Conservation (phyloP, 1,140 invertebrate genomes). For the Trichonephila clavata region DNA sequence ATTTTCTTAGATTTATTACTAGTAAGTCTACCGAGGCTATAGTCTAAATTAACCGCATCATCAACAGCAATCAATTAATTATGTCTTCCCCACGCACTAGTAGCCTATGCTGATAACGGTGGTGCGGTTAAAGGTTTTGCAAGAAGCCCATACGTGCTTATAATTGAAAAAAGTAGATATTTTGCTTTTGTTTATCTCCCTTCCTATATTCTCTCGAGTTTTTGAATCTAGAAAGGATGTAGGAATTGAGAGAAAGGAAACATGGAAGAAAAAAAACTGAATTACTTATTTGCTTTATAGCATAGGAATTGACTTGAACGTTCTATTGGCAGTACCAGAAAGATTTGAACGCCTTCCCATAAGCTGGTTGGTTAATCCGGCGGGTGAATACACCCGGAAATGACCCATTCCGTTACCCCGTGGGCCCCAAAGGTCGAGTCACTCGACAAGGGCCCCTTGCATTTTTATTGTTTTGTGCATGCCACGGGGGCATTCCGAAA, state of each 20-base stretch:
- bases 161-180: slow-evolving; percentile 44
- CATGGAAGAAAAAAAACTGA: neutral
- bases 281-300: slow-evolving; percentile 38
- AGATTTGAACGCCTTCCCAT: slow-evolving; percentile 46
- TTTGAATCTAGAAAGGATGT: neutral
- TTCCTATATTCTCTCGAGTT: neutral
- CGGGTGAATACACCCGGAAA: slow-evolving; percentile 65
- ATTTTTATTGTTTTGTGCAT: slow-evolving; percentile 60
- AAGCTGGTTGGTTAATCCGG: slow-evolving; percentile 18
- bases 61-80: slow-evolving; percentile 30
- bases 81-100: neutral
- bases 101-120: neutral
- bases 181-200: neutral
- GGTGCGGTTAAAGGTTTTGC: neutral
- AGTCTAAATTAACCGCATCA: slow-evolving; percentile 31
- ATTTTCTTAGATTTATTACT: slow-evolving; percentile 8
- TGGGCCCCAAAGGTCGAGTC: slow-evolving; percentile 64
- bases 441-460: slow-evolving; percentile 58
- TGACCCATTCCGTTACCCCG: slow-evolving; percentile 54
- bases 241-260: neutral
- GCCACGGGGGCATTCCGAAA: slow-evolving; percentile 63
- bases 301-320: slow-evolving; percentile 31
- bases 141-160: slow-evolving; percentile 19
- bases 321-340: slow-evolving; percentile 34
- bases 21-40: neutral